A percentile compares a stretch with the other conserved stretches of the same genome.
These are phyloP conservation scores for Neofelis nebulosa DNA, from an alignment of 2,113 vertebrate genomes.

Conservation along the genomic window DNA sequence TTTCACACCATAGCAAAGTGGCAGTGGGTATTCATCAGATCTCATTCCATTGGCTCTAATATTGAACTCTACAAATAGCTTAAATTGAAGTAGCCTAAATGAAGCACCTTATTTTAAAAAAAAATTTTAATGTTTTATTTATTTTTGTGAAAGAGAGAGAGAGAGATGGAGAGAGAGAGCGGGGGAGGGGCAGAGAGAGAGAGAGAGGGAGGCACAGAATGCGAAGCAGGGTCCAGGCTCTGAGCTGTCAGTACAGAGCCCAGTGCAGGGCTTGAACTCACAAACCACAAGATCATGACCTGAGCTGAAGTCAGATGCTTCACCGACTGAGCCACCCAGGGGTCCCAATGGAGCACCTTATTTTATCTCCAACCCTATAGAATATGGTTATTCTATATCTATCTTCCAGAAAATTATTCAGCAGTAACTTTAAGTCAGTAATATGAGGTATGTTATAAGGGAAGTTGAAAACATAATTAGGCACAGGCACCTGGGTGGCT, in stretches of 20 bases:
- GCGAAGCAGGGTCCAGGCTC: too few relatives aligned
- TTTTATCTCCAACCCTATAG: background rate
- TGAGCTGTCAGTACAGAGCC: too few relatives aligned
- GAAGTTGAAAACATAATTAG: background rate
- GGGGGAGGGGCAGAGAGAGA: too few relatives aligned
- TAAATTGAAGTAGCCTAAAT: background rate
- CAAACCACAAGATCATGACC: too few relatives aligned
- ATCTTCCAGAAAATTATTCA: slow-evolving; percentile 1
- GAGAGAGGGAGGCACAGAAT: too few relatives aligned
- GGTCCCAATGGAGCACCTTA: background rate
- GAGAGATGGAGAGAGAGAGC: too few relatives aligned
- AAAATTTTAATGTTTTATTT: too few relatives aligned
- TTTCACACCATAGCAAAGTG: background rate
- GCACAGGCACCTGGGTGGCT: background rate
- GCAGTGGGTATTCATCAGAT: background rate
- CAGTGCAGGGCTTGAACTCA: too few relatives aligned
- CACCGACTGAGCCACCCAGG: too few relatives aligned
- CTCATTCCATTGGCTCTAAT: background rate
- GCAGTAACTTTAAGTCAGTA: background rate
- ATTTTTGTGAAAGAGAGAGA: too few relatives aligned
- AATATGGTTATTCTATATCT: background rate
- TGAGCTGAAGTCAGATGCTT: too few relatives aligned
- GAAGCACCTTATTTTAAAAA: background rate
- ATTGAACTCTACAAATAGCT: background rate
- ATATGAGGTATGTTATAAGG: background rate